Evolutionary conservation across 1,140 invertebrate species (phyloP).

Genomic region (Aphidius gifuensis): DNA sequence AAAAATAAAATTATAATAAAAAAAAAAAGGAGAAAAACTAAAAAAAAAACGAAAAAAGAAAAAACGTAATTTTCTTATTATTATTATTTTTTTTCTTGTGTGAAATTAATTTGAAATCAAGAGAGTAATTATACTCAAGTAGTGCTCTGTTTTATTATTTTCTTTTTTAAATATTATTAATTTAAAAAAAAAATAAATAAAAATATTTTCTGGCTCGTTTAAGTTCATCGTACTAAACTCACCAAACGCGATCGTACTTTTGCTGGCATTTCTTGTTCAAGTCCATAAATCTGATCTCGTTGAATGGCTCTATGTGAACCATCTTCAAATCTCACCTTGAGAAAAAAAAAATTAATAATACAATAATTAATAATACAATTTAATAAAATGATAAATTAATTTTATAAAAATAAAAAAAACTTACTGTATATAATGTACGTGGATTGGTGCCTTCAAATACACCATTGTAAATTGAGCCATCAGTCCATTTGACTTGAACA

Average conservation of each 20-base stretch:
- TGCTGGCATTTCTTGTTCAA: constrained; percentile 56
- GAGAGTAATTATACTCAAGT: too few relatives aligned
- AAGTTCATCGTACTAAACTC: constrained; percentile 38
- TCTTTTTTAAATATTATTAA: constrained; percentile 28
- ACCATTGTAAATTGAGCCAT: constrained; percentile 60
- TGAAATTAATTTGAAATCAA: not conserved
- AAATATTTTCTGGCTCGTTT: too few relatives aligned
- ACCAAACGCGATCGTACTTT: constrained; percentile 56
- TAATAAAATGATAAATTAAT: too few relatives aligned
- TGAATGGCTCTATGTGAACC: constrained; percentile 47
- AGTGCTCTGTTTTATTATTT: constrained; percentile 1
- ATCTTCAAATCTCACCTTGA: constrained; percentile 58
- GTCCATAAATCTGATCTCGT: constrained; percentile 52
- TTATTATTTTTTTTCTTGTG: constrained; percentile 14
- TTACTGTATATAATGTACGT: constrained; percentile 58
- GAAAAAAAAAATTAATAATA: constrained; percentile 20
- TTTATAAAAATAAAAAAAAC: constrained; percentile 26
- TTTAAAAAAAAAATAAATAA: too few relatives aligned
- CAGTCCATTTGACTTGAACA: constrained; percentile 61
- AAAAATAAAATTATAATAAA: constrained; percentile 26
- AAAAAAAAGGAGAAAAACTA: constrained; percentile 24
- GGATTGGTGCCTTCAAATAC: constrained; percentile 59
- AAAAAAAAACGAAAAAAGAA: constrained; percentile 23
- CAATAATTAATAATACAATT: too few relatives aligned
- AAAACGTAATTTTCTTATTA: not conserved